These are phyloP conservation scores for Machimus rusticus DNA, from an alignment of 2,888 invertebrate genomes.

Conservation along the genomic window DNA sequence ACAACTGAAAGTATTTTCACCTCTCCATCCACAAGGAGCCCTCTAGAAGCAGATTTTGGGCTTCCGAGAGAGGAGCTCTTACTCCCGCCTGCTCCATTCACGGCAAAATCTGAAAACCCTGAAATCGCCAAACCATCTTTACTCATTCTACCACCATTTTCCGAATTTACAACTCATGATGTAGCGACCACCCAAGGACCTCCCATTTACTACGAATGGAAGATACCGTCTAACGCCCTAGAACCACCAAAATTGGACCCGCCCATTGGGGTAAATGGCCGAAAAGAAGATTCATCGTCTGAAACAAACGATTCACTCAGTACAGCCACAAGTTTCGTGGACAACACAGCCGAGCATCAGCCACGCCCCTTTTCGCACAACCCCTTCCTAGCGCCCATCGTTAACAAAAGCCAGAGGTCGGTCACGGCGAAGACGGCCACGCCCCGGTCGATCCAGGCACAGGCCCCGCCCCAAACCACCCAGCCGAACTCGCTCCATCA, in stretches of 20 bases:
- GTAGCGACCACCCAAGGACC: constrained; percentile 68
- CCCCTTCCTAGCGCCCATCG: constrained; percentile 44
- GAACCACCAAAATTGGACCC: constrained; percentile 66
- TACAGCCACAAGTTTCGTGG: constrained; percentile 49
- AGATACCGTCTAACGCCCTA: constrained; percentile 68
- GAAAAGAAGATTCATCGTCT: constrained; percentile 55
- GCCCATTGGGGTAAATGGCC: constrained; percentile 61
- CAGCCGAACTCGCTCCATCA: background rate
- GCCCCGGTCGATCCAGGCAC: constrained; percentile 47
- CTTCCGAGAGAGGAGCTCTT: constrained; percentile 10
- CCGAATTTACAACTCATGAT: constrained; percentile 63
- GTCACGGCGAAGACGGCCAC: constrained; percentile 43
- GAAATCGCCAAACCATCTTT: constrained; percentile 53
- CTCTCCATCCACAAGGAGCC: background rate
- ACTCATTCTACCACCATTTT: constrained; percentile 67
- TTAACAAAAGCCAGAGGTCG: constrained; percentile 41
- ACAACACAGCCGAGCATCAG: background rate
- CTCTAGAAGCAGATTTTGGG: background rate
- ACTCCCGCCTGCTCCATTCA: constrained; percentile 28
- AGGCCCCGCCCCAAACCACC: background rate
- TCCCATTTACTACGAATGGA: constrained; percentile 72
- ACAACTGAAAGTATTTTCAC: constrained; percentile 12
- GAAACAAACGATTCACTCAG: constrained; percentile 51
- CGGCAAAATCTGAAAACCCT: background rate
- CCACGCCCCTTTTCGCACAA: constrained; percentile 43